Conservation (phyloP, 2,113 vertebrate genomes). For the Hippocampus zosterae region DNA sequence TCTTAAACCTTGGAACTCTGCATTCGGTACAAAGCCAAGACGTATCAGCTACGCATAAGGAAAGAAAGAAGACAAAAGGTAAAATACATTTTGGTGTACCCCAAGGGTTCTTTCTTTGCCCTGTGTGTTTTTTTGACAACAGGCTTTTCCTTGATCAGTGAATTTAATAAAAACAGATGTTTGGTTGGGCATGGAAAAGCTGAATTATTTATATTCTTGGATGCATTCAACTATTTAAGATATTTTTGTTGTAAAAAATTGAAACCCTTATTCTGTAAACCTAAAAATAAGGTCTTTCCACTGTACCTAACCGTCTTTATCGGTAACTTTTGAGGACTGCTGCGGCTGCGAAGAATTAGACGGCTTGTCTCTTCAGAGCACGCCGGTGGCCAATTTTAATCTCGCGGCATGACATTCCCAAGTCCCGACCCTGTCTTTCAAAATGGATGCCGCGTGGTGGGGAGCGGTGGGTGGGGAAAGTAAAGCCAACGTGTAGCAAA, state of each 20-base stretch:
- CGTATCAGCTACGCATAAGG: no score
- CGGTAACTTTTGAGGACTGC: not conserved
- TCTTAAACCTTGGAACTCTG: no score
- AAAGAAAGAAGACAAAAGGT: no score
- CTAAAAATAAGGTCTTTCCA: not conserved
- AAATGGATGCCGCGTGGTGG: conserved; percentile 17
- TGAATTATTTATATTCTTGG: not conserved
- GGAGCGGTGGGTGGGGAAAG: conserved; percentile 12
- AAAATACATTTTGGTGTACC: not conserved
- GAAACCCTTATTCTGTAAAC: not conserved
- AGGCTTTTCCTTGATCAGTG: not conserved
- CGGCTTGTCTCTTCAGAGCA: conserved; percentile 23
- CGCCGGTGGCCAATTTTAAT: conserved; percentile 33
- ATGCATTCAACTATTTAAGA: no score
- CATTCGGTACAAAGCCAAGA: no score
- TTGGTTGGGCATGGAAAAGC: not conserved
- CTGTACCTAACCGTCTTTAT: not conserved
- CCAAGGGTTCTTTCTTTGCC: not conserved
- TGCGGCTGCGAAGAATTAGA: conserved; percentile 5
- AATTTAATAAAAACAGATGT: not conserved
- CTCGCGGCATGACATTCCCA: conserved; percentile 30
- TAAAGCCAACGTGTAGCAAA: conserved; percentile 31
- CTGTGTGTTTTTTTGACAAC: not conserved
- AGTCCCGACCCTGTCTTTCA: conserved; percentile 41
- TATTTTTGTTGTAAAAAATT: not conserved